These are phyloP conservation scores for Apostichopus leukothele DNA, from an alignment of 53 echinoderm and acorn worm species.

Conservation along the genomic window DNA sequence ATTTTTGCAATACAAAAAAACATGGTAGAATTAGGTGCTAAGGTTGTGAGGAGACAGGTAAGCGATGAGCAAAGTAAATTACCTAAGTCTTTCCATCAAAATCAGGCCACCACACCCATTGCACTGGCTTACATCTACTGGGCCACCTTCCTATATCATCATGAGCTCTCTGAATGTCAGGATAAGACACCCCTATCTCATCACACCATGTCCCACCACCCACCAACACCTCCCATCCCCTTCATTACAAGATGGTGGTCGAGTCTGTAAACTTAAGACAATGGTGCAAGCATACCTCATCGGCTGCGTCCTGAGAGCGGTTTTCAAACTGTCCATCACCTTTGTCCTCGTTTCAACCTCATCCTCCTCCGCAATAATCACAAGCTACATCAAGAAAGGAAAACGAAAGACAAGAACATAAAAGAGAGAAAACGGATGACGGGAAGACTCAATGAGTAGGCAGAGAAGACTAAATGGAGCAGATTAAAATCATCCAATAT, in stretches of 20 bases:
- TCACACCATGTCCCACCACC: background rate
- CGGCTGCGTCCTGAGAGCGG: slow-evolving; percentile 95
- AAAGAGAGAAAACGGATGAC: background rate
- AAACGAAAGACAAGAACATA: background rate
- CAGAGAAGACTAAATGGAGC: background rate
- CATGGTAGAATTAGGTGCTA: too few species aligned
- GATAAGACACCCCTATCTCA: background rate
- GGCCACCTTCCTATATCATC: too few species aligned
- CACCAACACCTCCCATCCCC: background rate
- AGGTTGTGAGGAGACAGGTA: too few species aligned
- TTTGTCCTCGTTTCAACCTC: slow-evolving; percentile 84
- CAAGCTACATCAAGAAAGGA: slow-evolving; percentile 19
- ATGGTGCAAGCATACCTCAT: slow-evolving; percentile 71
- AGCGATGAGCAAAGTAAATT: too few species aligned
- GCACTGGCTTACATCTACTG: too few species aligned
- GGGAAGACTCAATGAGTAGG: background rate
- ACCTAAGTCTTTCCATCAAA: too few species aligned
- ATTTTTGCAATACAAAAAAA: too few species aligned
- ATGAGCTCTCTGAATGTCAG: too few species aligned
- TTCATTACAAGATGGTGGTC: background rate
- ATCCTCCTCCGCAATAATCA: slow-evolving; percentile 75
- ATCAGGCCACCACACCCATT: too few species aligned
- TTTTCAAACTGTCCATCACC: slow-evolving; percentile 91
- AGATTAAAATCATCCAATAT: background rate
- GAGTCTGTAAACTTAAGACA: background rate